phyloP scores from a whole-genome alignment of 2,797 vertebrate genomes.

The Ptychadena robeensis region DNA sequence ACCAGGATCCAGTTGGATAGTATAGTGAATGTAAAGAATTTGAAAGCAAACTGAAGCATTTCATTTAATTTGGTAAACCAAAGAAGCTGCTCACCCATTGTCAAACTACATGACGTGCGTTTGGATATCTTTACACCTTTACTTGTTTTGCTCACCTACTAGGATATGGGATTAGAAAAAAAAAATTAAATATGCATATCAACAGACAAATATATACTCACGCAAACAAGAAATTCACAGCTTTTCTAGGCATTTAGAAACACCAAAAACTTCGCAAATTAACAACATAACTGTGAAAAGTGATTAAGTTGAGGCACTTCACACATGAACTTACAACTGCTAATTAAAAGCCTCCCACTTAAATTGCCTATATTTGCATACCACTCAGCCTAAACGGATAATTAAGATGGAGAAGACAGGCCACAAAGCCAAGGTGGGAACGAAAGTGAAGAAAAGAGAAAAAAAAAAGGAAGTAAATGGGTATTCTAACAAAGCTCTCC shows the following conservation, averaged over 20 bases:
- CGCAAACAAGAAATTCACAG: constrained; percentile 71
- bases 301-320: constrained; percentile 84
- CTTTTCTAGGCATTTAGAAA: constrained; percentile 75
- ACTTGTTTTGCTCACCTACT: not conserved
- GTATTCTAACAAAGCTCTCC: not conserved
- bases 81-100: too few relatives aligned
- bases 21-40: too few relatives aligned
- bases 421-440: constrained; percentile 55
- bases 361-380: constrained; percentile 87
- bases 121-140: too few relatives aligned
- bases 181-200: not conserved
- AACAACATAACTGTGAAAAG: constrained; percentile 82
- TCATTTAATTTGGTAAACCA: too few relatives aligned
- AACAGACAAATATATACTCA: too few relatives aligned
- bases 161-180: not conserved
- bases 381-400: constrained; percentile 74
- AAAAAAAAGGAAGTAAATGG: constrained; percentile 44
- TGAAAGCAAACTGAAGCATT: too few relatives aligned
- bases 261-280: constrained; percentile 79
- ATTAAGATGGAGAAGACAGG: constrained; percentile 64
- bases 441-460: constrained; percentile 40
- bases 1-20: too few relatives aligned
- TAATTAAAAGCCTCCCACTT: constrained; percentile 86
- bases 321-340: constrained; percentile 85
- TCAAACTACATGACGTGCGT: too few relatives aligned